Conservation (phyloP, 2,888 invertebrate genomes). For the Pammene fasciana region DNA sequence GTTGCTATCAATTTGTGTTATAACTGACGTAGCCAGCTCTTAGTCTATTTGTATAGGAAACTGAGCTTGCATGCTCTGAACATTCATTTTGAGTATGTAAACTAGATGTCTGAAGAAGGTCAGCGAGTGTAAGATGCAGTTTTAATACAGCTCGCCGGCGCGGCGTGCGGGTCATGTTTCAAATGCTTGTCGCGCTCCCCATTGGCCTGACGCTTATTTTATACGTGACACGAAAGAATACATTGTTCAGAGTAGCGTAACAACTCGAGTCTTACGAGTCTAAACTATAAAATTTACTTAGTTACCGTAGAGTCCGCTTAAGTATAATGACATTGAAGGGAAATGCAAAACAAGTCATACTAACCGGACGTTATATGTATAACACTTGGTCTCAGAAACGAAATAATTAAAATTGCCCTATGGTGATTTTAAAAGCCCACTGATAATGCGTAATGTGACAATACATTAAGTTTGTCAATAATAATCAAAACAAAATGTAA, state of each 20-base stretch:
- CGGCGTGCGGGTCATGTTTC: constrained; percentile 67
- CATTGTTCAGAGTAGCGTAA: constrained; percentile 51
- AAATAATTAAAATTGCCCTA: too few species aligned
- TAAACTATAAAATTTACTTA: not conserved
- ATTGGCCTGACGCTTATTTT: constrained; percentile 72
- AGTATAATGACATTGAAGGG: too few species aligned
- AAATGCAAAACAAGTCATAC: too few species aligned
- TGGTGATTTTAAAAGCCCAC: too few species aligned
- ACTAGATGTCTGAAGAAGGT: constrained; percentile 49
- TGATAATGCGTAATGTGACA: too few species aligned
- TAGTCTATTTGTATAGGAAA: constrained; percentile 8
- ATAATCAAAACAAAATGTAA: too few species aligned
- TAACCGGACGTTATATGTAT: too few species aligned
- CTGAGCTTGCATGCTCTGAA: constrained; percentile 27
- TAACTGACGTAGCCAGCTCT: too few species aligned
- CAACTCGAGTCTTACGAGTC: not conserved
- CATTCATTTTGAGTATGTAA: constrained; percentile 45
- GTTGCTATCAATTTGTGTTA: too few species aligned
- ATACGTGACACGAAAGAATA: constrained; percentile 72
- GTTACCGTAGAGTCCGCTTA: not conserved
- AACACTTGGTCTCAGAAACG: too few species aligned
- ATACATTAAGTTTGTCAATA: too few species aligned
- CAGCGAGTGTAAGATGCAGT: constrained; percentile 62
- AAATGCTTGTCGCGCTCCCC: constrained; percentile 68
- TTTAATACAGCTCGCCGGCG: constrained; percentile 64